Evolutionary conservation across 2,113 vertebrate genomes (phyloP), one percentile per base, ranked within the genome.

Genomic region (Otis tarda): DNA sequence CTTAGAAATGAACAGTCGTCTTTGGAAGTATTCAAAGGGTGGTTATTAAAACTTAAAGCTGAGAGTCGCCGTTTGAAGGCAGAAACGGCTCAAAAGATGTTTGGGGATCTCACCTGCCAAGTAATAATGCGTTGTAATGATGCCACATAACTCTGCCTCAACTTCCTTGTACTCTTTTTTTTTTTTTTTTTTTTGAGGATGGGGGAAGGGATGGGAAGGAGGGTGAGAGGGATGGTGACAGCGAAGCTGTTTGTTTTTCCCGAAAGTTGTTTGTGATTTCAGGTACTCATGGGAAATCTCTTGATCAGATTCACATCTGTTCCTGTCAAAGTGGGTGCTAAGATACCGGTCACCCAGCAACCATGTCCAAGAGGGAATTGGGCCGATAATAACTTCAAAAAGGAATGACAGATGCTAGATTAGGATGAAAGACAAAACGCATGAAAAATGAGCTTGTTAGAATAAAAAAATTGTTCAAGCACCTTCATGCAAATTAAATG

Each of bases 341-440:
- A 99, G 99, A 99, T 99, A 99, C 99, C 99, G 98, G 99, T 99
- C 99, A 99, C 99, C 99, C 99, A 98, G 99, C 99, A 99, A 99
- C 99, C 99, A 98, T 98, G 99, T 99, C 99, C 99, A 99, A 99
- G 99, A 99, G 99, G 99, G 99, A 99, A 99, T 99, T 98, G 97
- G 98, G 98, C 99, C 98, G 99, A 99, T 99, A 99, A 99, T 99
- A 99, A 99, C 99, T 99, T 99, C 98, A 99, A 99, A 99, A 99
- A 99, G 99, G 99, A 99, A 99, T 99, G 99, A 99, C 99, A 99
- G 99, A 99, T 99, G 99, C 99, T 99, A 99, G 99, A 99, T 99
- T 99, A 99, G 99, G 99, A 99, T 99, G 98, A 99, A 99, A 98
- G 98, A 98, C 98, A 98, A 98, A 98, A 98, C 95, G 98, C 98